Conservation (phyloP, 2,888 invertebrate genomes). For the Drosophila borealis region DNA sequence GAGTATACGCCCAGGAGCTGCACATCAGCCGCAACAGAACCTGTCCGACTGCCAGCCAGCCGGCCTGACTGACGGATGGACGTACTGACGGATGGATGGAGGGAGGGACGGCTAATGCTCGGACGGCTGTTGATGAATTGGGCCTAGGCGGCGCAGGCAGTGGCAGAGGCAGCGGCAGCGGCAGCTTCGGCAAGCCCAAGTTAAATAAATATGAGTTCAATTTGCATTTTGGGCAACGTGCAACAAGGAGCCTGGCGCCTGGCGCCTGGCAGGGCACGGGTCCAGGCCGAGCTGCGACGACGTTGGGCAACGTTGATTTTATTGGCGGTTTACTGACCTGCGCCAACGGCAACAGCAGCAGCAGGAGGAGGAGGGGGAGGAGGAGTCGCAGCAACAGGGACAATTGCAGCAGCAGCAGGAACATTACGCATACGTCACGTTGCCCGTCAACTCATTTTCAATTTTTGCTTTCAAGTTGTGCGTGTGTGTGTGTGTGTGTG, state of each 20-base stretch:
- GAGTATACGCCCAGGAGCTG: constrained; percentile 63
- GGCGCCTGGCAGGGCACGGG: constrained; percentile 3
- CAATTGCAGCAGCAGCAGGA: constrained; percentile 21
- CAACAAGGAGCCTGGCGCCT: constrained; percentile 16
- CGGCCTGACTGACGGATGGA: constrained; percentile 20
- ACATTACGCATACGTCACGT: constrained; percentile 74
- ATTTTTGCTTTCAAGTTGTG: constrained; percentile 45
- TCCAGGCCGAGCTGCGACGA: too few relatives aligned
- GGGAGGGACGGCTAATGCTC: constrained; percentile 53
- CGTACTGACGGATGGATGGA: neutral
- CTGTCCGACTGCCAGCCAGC: constrained; percentile 1
- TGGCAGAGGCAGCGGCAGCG: constrained; percentile 2
- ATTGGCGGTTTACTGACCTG: constrained; percentile 81
- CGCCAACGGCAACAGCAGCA: constrained; percentile 57
- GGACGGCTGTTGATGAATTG: constrained; percentile 76
- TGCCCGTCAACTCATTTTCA: constrained; percentile 67
- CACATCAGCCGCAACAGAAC: constrained; percentile 29
- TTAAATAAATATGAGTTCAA: constrained; percentile 82
- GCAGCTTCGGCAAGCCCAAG: constrained; percentile 38
- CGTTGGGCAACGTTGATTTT: constrained; percentile 70
- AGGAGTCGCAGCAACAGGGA: constrained; percentile 6
- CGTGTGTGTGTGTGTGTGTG: constrained; percentile 8
- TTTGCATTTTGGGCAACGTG: constrained; percentile 71
- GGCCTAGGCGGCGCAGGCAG: constrained; percentile 65
- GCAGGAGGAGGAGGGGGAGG: neutral